phyloP scores from a whole-genome alignment of 1,140 invertebrate genomes.

The Meloidogyne exigua region DNA sequence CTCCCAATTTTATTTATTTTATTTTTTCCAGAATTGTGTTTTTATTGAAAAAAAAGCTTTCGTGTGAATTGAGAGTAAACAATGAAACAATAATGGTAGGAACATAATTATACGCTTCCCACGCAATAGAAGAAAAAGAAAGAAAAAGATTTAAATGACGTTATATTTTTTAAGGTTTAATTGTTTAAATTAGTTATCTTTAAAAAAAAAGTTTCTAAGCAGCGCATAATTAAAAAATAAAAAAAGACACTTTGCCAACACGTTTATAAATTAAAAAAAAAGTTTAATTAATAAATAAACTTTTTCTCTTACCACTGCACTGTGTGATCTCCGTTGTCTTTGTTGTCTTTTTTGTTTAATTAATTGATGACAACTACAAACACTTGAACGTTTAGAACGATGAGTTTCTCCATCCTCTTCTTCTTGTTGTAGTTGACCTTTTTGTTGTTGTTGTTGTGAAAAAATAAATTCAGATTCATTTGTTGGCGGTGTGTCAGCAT shows the following conservation, averaged over 20 bases:
- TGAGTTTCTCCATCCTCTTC: not conserved
- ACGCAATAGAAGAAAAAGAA: not conserved
- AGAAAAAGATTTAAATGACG: too few species aligned
- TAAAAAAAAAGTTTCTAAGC: not conserved
- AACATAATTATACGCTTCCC: not conserved
- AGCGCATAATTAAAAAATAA: too few species aligned
- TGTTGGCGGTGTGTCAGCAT: slow-evolving; percentile 34
- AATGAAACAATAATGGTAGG: not conserved
- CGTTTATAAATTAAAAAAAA: not conserved
- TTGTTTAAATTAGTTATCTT: not conserved
- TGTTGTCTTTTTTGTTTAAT: slow-evolving; percentile 1
- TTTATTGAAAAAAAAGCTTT: not conserved
- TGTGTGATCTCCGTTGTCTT: slow-evolving; percentile 17
- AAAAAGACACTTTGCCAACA: slow-evolving; percentile 8
- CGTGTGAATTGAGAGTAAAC: not conserved
- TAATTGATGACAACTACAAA: not conserved
- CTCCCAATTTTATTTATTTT: not conserved
- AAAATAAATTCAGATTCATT: slow-evolving; percentile 30
- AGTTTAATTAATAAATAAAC: not conserved
- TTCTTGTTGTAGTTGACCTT: not conserved
- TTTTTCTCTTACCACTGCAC: slow-evolving; percentile 9
- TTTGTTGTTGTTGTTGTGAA: not conserved
- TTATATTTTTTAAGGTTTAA: too few species aligned
- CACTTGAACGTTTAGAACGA: slow-evolving; percentile 7
- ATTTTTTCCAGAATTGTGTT: not conserved